These are phyloP conservation scores for Parambassis ranga DNA, from an alignment of 2,797 vertebrate genomes.

Conservation along the genomic window DNA sequence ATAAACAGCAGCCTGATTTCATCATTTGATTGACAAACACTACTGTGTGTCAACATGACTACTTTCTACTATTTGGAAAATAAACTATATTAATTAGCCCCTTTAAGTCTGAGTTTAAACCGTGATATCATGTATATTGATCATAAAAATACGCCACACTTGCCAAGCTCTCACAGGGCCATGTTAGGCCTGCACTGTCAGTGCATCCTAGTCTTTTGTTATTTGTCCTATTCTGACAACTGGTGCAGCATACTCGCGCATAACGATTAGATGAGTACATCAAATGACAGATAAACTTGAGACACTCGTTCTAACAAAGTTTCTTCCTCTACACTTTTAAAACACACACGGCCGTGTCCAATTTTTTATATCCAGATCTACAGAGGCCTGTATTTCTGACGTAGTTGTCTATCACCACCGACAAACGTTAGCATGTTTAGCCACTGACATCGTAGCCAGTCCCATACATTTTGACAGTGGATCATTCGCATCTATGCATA, in stretches of 20 bases:
- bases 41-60: not conserved
- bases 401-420: constrained; percentile 71
- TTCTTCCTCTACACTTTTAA: not conserved
- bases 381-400: constrained; percentile 79
- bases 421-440: constrained; percentile 69
- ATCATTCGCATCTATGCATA: not conserved
- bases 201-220: constrained; percentile 79
- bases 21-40: constrained; percentile 19
- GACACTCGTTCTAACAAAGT: not conserved
- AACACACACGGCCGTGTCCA: constrained; percentile 17
- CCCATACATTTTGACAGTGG: constrained; percentile 52
- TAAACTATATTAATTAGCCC: not conserved
- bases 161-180: constrained; percentile 79
- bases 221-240: constrained; percentile 72
- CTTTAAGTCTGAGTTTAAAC: not conserved
- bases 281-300: constrained; percentile 14
- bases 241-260: constrained; percentile 32
- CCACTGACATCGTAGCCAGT: constrained; percentile 50
- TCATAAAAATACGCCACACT: constrained; percentile 82
- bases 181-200: constrained; percentile 80
- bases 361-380: constrained; percentile 50
- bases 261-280: constrained; percentile 17
- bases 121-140: constrained; percentile 48
- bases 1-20: not conserved
- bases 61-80: not conserved